phyloP scores from a whole-genome alignment of 2,113 vertebrate species.

The Serilophus lunatus region DNA sequence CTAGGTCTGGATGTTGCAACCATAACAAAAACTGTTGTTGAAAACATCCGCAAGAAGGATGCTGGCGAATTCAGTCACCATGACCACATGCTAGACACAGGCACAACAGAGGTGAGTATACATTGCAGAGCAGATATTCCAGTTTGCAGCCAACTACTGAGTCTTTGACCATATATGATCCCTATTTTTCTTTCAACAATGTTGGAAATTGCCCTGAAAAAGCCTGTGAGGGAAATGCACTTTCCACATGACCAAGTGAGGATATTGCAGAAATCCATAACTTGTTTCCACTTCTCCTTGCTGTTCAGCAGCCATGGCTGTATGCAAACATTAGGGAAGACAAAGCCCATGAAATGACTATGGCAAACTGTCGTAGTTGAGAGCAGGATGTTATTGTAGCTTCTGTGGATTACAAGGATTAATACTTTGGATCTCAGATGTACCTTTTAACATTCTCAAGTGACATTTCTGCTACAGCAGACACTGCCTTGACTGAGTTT shows the following conservation, averaged over 20 bases:
- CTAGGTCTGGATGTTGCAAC: slow-evolving; percentile 82
- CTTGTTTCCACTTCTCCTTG: not conserved
- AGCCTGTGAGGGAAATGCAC: not conserved
- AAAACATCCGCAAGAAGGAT: slow-evolving; percentile 85
- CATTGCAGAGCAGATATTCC: accelerated
- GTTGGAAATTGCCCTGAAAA: not conserved
- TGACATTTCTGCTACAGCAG: not conserved
- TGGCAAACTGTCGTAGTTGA: not conserved
- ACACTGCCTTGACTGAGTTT: not conserved
- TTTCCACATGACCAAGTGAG: not conserved
- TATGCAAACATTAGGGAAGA: not conserved
- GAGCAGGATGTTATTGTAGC: not conserved
- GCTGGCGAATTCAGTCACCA: slow-evolving; percentile 84
- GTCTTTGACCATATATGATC: not conserved
- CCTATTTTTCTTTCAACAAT: not conserved
- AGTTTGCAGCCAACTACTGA: accelerated
- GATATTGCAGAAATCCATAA: not conserved
- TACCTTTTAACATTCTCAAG: not conserved
- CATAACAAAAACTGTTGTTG: slow-evolving; percentile 91
- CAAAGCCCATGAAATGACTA: not conserved
- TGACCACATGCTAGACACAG: slow-evolving; percentile 75
- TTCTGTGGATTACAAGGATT: not conserved
- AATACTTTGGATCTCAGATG: not conserved
- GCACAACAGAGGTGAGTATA: slow-evolving; percentile 77
- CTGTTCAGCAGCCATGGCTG: not conserved